Base-by-base conservation (phyloP, 1,140 invertebrate species). In the Gonatopus flavifemur region DNA sequence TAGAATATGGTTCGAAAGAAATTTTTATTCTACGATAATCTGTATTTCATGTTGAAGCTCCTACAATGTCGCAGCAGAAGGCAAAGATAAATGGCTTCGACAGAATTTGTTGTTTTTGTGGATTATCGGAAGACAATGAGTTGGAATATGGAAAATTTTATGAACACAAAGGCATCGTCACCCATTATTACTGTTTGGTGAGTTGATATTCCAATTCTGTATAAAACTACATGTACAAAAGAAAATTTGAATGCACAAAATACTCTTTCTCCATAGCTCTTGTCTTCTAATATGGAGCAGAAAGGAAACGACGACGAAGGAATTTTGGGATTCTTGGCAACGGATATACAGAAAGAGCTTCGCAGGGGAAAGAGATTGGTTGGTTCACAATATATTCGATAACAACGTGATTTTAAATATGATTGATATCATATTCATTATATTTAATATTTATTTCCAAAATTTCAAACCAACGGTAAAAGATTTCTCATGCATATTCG, bases 221-320 rank as follows among this genome's bases (percentile, higher is more conserved):
- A 13, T 25, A 36, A 37, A n/a, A 45, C 21, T 12, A 9, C 3
- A n/a, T 20, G 21, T 13, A 10, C 1, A 33, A 24, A 10, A 5
- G 15, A 7, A 12, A 44, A 31, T 1, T 12, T 18, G 10, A 19
- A 21, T 10, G 16, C 13, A 3, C 2, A 25, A 37, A 33, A 46
- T 22, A 10, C 10, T n/a, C n/a, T n/a, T n/a, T n/a, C n/a, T n/a
- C n/a, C n/a, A 25, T 58, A 86, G 84, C 69, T 87, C 2, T 79
- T 87, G 50, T 81, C 85, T 0, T 83, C 83, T 32, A 84, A 81
- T 16, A 77, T 87, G 59, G 72, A 76, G 50, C 85, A 87, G 55
- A 80, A 78, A 56, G 85, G 84, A 5, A 68, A 69, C 15, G 81
- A 84, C 46, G 62, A 81, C 33, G 75, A 85, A 53, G 85, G 86